Base-by-base conservation (phyloP, 2,888 invertebrate genomes). In the Zaprionus bogoriensis region DNA sequence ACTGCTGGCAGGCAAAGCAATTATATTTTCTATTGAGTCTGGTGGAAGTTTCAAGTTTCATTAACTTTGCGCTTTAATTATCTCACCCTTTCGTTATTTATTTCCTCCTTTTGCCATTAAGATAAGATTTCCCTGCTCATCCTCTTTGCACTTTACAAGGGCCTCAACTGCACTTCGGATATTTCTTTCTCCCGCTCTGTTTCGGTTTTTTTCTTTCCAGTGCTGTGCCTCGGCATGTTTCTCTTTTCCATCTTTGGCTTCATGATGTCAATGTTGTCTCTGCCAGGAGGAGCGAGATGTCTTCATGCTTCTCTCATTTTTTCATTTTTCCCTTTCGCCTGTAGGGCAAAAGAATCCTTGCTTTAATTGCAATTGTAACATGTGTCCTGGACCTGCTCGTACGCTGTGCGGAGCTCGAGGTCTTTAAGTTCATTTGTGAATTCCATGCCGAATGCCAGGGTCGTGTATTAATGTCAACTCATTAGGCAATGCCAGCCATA, bases 401-500 rank as follows among this genome's bases (percentile, higher is more conserved):
- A 2, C 9, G 7, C 32, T 14, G 14, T 6, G 7, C 32, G n/a
- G 4, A 12, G 30, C 12, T 5, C 5, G 30, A n/a, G 28, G 39
- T 14, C 44, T 48, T 42, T 22, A 54, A 45, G 62, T 62, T 52
- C 28, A 57, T 52, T 57, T 22, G 3, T n/a, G 22, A 44, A 42
- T 52, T 30, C 12, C 25, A 28, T 22, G 22, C 14, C 38, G 48
- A 32, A 27, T 38, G 48, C 52, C 55, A 42, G 25, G 53, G 42
- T 58, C 44, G 63, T 54, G 47, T 69, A 65, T 74, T 77, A 80
- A 82, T 79, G 86, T 62, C 71, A 65, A 68, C 79, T 80, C 86
- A 82, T 80, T 85, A 80, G 80, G 65, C 77, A 32, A 44, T 61
- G 63, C 68, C 58, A 62, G 57, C 80, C 83, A 67, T 83, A 83